These are phyloP conservation scores for Spisula subtruncata DNA, from an alignment of 2,888 invertebrate genomes.

Conservation along the genomic window DNA sequence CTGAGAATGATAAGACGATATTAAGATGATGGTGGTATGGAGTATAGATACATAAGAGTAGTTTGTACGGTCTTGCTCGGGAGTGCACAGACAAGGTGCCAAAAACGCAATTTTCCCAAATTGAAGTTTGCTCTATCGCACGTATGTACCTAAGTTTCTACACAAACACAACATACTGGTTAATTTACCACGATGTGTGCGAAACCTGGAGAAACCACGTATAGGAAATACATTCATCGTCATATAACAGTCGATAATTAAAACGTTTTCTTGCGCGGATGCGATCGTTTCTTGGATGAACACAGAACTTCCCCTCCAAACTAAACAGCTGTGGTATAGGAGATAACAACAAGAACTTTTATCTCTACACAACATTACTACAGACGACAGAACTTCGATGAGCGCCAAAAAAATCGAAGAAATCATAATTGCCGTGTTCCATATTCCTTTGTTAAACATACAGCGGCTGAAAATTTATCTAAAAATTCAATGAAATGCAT, in stretches of 20 bases:
- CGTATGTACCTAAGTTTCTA: not conserved
- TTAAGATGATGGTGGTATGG: no score
- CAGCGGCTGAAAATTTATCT: constrained; percentile 14
- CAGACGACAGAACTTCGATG: constrained; percentile 44
- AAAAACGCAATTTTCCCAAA: not conserved
- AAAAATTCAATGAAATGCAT: constrained; percentile 20
- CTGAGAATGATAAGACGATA: no score
- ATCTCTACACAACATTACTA: constrained; percentile 38
- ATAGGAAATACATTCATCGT: constrained; percentile 27
- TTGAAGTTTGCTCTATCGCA: not conserved
- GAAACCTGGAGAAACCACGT: constrained; percentile 15
- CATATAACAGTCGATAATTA: constrained; percentile 41
- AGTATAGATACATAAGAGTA: no score
- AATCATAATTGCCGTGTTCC: constrained; percentile 6
- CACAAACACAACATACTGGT: constrained; percentile 20
- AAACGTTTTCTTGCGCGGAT: constrained; percentile 37
- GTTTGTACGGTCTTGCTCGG: no score
- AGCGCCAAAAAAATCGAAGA: constrained; percentile 28
- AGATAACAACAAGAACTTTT: constrained; percentile 43
- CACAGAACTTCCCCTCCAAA: constrained; percentile 40
- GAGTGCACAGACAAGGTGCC: no score
- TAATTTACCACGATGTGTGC: constrained; percentile 32
- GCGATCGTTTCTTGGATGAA: constrained; percentile 43
- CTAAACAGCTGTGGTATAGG: constrained; percentile 51
- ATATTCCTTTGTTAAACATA: constrained; percentile 1